Evolutionary conservation across 1,140 invertebrate species (phyloP).

Genomic region (Teleogryllus occipitalis): DNA sequence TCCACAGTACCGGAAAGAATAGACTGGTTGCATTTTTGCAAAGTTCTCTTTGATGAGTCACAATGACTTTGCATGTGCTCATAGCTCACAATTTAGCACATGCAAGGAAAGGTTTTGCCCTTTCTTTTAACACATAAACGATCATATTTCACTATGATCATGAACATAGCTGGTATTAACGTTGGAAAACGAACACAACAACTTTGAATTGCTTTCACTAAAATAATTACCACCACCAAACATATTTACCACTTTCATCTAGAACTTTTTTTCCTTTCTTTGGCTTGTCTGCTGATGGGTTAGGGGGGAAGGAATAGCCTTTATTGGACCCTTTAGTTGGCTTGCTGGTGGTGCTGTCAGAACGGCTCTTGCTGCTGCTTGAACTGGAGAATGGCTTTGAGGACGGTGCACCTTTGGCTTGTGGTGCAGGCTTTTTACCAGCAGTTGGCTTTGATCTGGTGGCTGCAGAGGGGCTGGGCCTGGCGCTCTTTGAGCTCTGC

Average conservation of each 20-base stretch:
- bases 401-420: conserved; percentile 33
- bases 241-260: conserved; percentile 70
- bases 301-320: background rate
- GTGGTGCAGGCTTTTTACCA: conserved; percentile 23
- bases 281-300: conserved; percentile 24
- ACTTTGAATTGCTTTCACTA: background rate
- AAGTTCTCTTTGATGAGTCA: background rate
- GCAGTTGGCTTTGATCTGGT: conserved; percentile 31
- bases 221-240: conserved; percentile 50
- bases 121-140: background rate
- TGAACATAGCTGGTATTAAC: background rate
- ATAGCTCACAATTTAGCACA: background rate
- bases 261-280: conserved; percentile 68
- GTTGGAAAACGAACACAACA: background rate
- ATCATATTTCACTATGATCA: background rate
- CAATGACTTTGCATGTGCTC: background rate
- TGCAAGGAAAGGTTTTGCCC: background rate
- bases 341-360: conserved; percentile 21
- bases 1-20: background rate
- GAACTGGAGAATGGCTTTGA: conserved; percentile 25
- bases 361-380: conserved; percentile 25
- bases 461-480: conserved; percentile 37
- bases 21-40: background rate
- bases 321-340: conserved; percentile 9
- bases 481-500: conserved; percentile 58